Evolutionary conservation across 1,140 invertebrate species (phyloP), one percentile per base, ranked within the genome.

Genomic region (Colletes latitarsis): DNA sequence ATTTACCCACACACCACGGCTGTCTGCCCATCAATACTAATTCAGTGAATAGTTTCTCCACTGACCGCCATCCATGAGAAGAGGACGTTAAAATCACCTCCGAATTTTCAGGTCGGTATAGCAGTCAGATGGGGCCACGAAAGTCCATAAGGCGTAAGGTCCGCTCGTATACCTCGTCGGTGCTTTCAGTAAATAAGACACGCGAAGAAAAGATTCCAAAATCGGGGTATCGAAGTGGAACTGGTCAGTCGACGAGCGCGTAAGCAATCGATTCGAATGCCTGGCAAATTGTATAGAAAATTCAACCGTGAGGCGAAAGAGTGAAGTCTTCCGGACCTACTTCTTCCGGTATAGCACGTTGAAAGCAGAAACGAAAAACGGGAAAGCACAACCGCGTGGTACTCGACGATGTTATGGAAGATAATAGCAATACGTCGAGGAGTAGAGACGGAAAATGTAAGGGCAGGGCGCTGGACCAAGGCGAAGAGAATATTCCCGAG

Each of bases 401-500:
- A 14, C 46, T 30, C 43, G n/a, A 66, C 21, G 21, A 60, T 14
- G 39, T 14, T 2, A 52, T 21, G 3, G 9, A 19, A 21, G 58
- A 52, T 9, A 58, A 30, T 19, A 41, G 39, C 5, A 5, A 21
- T 8, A 17, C 8, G 6, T 10, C 1, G 21, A 46, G 17, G 43
- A 21, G 19, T 55, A 46, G 41, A 3, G 39, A 49, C 8, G 21
- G 19, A 12, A 68, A 55, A 71, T 30, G 17, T 14, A 53, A 39
- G 15, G 6, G n/a, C 21, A 55, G 43, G 49, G 10, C 57, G 52
- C 49, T 57, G 52, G 57, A 81, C 53, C 57, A 30, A 58, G 21
- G 21, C 53, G 58, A 64, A 60, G 57, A 55, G 72, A 87, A 84
- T 84, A 76, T 84, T 88, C 86, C 63, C 41, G 82, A 71, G 49